Percentiles rank a stretch among this genome's conserved stretches.
Conservation (phyloP, 2,888 invertebrate species). For the Sinodicranocentrus sp. region DNA sequence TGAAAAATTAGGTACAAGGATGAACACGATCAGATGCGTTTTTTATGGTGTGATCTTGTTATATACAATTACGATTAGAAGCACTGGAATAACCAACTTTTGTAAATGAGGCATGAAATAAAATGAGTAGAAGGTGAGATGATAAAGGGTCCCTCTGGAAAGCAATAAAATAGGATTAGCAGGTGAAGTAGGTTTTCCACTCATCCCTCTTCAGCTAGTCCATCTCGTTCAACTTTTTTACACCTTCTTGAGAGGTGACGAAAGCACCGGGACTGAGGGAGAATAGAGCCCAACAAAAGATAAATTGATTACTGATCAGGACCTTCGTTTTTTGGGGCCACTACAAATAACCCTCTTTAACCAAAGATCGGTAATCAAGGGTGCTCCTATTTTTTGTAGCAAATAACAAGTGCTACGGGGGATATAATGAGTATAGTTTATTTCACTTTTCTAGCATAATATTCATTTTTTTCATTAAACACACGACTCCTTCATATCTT, state of each 20-base stretch:
- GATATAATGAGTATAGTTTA: too few species aligned
- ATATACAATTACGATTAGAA: neutral
- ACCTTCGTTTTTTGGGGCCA: neutral
- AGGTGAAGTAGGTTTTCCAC: slow-evolving; percentile 26
- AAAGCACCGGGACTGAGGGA: slow-evolving; percentile 6
- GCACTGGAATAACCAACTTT: neutral
- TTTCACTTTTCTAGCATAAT: too few species aligned
- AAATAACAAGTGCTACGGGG: neutral
- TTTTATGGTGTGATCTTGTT: slow-evolving; percentile 5
- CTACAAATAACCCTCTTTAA: slow-evolving; percentile 31
- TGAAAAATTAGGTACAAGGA: neutral
- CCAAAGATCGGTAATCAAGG: too few species aligned
- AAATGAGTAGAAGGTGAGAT: slow-evolving; percentile 15
- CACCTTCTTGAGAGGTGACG: slow-evolving; percentile 26
- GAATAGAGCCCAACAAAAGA: neutral
- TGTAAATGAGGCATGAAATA: slow-evolving; percentile 3
- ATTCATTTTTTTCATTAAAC: too few species aligned
- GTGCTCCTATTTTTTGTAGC: neutral
- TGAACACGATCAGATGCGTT: neutral
- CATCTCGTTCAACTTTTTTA: neutral
- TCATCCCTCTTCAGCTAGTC: neutral
- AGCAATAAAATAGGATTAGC: slow-evolving; percentile 45
- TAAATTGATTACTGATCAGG: slow-evolving; percentile 14
- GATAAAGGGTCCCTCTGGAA: slow-evolving; percentile 34
- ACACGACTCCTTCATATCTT: too few species aligned